Conservation (phyloP, 2,888 invertebrate genomes). For the Drosophila limbata region DNA sequence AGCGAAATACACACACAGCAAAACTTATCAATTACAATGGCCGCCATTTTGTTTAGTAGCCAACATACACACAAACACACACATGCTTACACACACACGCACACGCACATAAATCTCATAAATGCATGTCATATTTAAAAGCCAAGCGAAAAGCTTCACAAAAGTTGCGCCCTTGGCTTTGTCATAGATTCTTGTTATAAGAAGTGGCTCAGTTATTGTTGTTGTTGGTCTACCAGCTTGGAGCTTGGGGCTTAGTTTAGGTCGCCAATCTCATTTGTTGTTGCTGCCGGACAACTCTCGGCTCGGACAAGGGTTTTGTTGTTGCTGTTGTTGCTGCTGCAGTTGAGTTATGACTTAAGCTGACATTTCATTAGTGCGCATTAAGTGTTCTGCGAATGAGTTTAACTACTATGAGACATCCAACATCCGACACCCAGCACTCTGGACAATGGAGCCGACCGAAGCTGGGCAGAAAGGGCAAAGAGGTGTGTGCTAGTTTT, state of each 20-base stretch:
- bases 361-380: constrained; percentile 84
- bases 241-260: constrained; percentile 30
- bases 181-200: constrained; percentile 61
- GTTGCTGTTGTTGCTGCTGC: constrained; percentile 48
- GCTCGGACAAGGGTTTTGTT: constrained; percentile 27
- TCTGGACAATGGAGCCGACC: constrained; percentile 6
- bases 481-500: constrained; percentile 2
- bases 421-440: constrained; percentile 30
- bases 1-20: constrained; percentile 30
- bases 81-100: constrained; percentile 7
- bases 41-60: constrained; percentile 59
- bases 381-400: constrained; percentile 79
- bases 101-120: constrained; percentile 69
- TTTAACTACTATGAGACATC: constrained; percentile 60
- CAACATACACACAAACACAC: constrained; percentile 13
- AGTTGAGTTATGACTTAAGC: constrained; percentile 84
- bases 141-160: constrained; percentile 59
- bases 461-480: not conserved
- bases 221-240: not conserved
- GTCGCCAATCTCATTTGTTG: constrained; percentile 42
- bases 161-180: constrained; percentile 65
- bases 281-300: constrained; percentile 9
- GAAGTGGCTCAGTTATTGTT: constrained; percentile 43
- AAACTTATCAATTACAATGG: constrained; percentile 80
- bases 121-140: constrained; percentile 82